Percentiles rank a stretch among this genome's conserved stretches.
Evolutionary conservation across 2,888 invertebrate genomes (phyloP).

Genomic region (Selenia dentaria): DNA sequence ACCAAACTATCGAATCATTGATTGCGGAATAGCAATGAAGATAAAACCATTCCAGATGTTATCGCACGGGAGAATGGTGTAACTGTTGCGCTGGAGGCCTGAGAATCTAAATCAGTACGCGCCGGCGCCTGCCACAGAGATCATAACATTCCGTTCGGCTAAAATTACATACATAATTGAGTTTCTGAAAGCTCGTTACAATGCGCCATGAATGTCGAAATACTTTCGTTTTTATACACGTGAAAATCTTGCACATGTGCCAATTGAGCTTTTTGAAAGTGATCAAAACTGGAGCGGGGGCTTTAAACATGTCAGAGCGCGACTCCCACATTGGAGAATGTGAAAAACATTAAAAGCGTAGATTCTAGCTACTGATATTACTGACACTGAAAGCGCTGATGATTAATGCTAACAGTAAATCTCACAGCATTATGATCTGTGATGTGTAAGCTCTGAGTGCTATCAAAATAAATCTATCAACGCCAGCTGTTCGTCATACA

Average conservation of each 20-base stretch:
- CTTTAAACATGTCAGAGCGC: constrained; percentile 50
- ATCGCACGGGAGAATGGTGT: constrained; percentile 22
- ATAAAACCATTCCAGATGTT: constrained; percentile 40
- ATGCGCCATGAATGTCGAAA: constrained; percentile 19
- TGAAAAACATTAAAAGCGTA: constrained; percentile 10
- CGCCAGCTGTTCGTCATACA: constrained; percentile 5
- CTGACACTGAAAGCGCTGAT: constrained; percentile 1
- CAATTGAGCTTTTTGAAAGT: constrained; percentile 49
- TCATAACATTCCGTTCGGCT: constrained; percentile 55
- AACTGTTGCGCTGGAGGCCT: constrained; percentile 25
- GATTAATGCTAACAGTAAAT: constrained; percentile 12
- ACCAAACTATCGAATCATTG: background rate
- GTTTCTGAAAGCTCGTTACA: constrained; percentile 42
- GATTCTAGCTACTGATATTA: constrained; percentile 1
- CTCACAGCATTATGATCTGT: constrained; percentile 10
- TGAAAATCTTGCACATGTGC: constrained; percentile 59
- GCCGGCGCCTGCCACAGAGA: constrained; percentile 49
- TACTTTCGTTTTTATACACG: constrained; percentile 40
- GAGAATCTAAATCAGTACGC: constrained; percentile 51
- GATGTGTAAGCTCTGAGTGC: constrained; percentile 12
- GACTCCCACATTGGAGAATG: constrained; percentile 18
- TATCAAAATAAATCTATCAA: constrained; percentile 27
- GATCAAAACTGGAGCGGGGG: constrained; percentile 36
- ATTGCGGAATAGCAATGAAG: constrained; percentile 10
- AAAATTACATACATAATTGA: constrained; percentile 60